These are phyloP conservation scores for Tachysurus vachellii DNA, from an alignment of 2,113 vertebrate species.

Conservation along the genomic window DNA sequence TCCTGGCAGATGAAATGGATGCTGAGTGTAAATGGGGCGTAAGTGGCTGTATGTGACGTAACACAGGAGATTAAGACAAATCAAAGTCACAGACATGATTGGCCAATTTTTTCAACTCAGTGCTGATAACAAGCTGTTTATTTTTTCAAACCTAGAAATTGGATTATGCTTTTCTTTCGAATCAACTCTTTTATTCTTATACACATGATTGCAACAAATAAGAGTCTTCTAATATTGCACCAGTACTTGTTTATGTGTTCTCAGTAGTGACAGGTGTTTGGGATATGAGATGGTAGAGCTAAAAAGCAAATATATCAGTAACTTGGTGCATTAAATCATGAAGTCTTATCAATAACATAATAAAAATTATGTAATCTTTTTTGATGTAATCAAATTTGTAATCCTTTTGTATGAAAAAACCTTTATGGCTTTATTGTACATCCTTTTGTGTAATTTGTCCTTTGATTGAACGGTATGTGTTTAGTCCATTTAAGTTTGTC, in stretches of 20 bases:
- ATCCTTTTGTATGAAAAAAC: neutral
- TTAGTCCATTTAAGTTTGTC: neutral
- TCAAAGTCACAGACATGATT: neutral
- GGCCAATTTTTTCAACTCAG: no score
- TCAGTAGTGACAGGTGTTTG: neutral
- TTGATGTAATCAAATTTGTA: neutral
- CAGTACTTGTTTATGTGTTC: neutral
- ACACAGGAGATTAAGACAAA: neutral
- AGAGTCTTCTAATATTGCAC: neutral
- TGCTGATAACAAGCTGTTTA: neutral
- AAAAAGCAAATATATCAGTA: neutral
- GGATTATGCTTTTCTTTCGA: neutral
- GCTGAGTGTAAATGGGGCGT: neutral
- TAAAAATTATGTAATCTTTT: no score
- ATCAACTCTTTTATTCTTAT: neutral
- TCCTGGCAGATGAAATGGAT: conserved; percentile 41
- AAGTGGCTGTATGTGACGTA: conserved; percentile 36
- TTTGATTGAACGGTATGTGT: neutral
- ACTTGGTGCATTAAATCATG: neutral
- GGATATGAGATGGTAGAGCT: neutral
- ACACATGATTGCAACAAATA: neutral
- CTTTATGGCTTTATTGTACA: neutral
- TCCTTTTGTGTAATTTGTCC: neutral
- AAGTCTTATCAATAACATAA: no score
- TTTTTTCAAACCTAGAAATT: neutral